phyloP scores from a whole-genome alignment of 2,888 invertebrate species.

The Leucophenga maculata region DNA sequence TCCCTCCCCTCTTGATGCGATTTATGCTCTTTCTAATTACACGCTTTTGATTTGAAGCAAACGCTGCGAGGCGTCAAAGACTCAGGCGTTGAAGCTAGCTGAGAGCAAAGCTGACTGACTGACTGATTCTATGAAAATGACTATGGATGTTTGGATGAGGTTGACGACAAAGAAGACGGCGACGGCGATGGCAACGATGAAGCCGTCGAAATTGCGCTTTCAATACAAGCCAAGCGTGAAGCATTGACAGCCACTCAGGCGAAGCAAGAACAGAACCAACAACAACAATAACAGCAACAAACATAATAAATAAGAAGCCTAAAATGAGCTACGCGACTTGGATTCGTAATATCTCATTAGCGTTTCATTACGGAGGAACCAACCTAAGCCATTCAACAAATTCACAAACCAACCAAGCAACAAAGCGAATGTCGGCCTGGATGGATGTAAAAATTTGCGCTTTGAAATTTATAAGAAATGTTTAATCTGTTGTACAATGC shows the following conservation, averaged over 20 bases:
- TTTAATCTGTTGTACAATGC: too few relatives aligned
- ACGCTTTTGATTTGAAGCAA: background rate
- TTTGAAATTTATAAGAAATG: too few relatives aligned
- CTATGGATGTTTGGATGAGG: too few relatives aligned
- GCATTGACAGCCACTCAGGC: slow-evolving; percentile 4
- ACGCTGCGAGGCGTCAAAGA: too few relatives aligned
- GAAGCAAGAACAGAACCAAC: background rate
- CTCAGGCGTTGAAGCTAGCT: background rate
- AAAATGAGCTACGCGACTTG: too few relatives aligned
- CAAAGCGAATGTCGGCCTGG: too few relatives aligned
- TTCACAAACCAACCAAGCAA: too few relatives aligned
- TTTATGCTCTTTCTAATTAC: background rate
- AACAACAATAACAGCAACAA: background rate
- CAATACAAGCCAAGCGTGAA: background rate
- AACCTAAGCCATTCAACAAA: too few relatives aligned
- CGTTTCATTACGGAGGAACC: too few relatives aligned
- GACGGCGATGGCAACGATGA: background rate
- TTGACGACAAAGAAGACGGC: background rate
- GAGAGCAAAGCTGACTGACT: background rate
- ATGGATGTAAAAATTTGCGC: too few relatives aligned
- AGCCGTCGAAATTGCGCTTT: slow-evolving; percentile 2
- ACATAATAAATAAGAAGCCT: background rate
- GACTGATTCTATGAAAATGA: too few relatives aligned
- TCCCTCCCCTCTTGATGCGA: background rate
- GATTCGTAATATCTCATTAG: too few relatives aligned